Conservation (phyloP, 1,140 invertebrate genomes). For the Charaxes varanes region DNA sequence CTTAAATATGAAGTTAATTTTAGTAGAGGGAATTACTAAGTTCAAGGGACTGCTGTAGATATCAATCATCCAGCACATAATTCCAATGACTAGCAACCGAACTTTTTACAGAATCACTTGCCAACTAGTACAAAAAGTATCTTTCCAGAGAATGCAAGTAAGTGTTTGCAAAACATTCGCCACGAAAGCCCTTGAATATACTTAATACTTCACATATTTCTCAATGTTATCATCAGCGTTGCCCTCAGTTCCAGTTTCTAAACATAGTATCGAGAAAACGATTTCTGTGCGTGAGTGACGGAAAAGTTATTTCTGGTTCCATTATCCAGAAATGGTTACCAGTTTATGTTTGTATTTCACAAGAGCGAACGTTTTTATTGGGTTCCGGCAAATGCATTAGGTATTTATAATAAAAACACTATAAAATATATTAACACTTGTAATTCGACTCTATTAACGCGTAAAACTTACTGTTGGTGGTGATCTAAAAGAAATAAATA, state of each 20-base stretch:
- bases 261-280: constrained; percentile 9
- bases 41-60: too few relatives aligned
- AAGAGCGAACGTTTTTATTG: constrained; percentile 37
- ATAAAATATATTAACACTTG: not conserved
- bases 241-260: constrained; percentile 8
- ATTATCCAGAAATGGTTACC: constrained; percentile 63
- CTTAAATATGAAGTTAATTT: too few relatives aligned
- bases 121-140: too few relatives aligned
- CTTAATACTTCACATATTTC: not conserved
- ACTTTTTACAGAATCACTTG: too few relatives aligned
- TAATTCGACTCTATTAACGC: not conserved
- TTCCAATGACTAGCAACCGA: too few relatives aligned
- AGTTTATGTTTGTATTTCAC: constrained; percentile 54
- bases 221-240: not conserved
- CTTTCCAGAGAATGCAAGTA: too few relatives aligned
- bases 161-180: too few relatives aligned
- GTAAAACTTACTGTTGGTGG: too few relatives aligned
- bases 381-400: constrained; percentile 15
- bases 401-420: not conserved
- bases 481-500: too few relatives aligned
- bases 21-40: too few relatives aligned
- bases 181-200: too few relatives aligned
- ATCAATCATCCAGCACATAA: too few relatives aligned
- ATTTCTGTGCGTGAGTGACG: constrained; percentile 41
- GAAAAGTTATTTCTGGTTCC: constrained; percentile 55